Percentiles rank a stretch among this genome's conserved stretches.
phyloP scores from a whole-genome alignment of 2,888 invertebrate species.

The Trichogramma dendrolimi region DNA sequence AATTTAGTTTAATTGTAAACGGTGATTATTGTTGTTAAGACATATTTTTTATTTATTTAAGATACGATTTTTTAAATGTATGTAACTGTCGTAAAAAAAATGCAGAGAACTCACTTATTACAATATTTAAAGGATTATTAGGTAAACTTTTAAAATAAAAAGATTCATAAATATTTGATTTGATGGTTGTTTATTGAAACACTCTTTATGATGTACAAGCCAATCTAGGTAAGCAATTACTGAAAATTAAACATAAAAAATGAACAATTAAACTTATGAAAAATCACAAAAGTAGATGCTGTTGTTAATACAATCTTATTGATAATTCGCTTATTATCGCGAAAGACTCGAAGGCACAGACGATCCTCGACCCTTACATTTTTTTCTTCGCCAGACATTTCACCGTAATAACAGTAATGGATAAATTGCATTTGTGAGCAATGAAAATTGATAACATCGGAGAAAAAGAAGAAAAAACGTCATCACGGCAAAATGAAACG shows the following conservation, averaged over 20 bases:
- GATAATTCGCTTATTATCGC: conserved; percentile 40
- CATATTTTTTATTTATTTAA: too few species aligned
- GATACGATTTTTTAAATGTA: too few species aligned
- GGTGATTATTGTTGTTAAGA: too few species aligned
- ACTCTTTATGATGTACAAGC: conserved; percentile 49
- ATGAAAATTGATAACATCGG: conserved; percentile 11
- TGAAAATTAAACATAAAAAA: conserved; percentile 45
- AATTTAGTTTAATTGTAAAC: too few species aligned
- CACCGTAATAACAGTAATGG: conserved; percentile 43
- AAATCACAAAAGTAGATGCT: conserved; percentile 49
- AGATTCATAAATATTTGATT: conserved; percentile 29
- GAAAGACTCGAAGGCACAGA: conserved; percentile 48
- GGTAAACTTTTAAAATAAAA: conserved; percentile 11
- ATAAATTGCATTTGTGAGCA: conserved; percentile 11
- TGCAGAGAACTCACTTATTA: too few species aligned
- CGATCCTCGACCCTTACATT: conserved; percentile 52
- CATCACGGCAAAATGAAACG: conserved; percentile 45
- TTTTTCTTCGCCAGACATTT: conserved; percentile 36
- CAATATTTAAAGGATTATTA: too few species aligned
- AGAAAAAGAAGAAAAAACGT: conserved; percentile 33
- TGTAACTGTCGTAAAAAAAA: too few species aligned
- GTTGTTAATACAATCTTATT: conserved; percentile 39
- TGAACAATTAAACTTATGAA: conserved; percentile 46
- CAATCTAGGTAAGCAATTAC: conserved; percentile 50
- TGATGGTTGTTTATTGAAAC: conserved; percentile 51